Base-by-base conservation (phyloP, 2,113 vertebrate species). In the Struthidea cinerea region DNA sequence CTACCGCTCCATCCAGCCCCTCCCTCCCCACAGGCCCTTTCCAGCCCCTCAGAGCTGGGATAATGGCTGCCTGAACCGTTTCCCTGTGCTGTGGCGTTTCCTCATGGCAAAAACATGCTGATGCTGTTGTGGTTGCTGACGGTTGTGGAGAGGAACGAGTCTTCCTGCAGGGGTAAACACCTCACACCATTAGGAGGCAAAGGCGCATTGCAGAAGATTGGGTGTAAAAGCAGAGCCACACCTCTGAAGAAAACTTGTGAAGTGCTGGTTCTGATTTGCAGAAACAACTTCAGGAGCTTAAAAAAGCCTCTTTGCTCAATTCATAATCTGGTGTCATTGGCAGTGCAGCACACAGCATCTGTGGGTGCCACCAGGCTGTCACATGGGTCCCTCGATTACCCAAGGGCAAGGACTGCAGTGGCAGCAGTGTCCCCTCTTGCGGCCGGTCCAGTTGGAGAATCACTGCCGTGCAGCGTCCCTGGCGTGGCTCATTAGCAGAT, bases 1-100 rank as follows among this genome's bases (percentile, higher is more conserved):
- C 32, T 53, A 9, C 5, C 26, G 10, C n/a, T 60, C 28, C 0
- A 0, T 50, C 24, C 2, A 1, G n/a, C 63, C 78, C 42, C 30
- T 76, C 30, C 41, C 26, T 42, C 41, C 59, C 64, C 3, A 0
- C 46, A 59, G 76, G 42, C 27, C 46, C 30, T 89, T 63, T 28
- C 42, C 74, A 80, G 49, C 70, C 56, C 9, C 53, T 68, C 49
- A 32, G 84, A 90, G 44, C 78, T 41, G 49, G 56, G 27, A 49
- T 73, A 57, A 10, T 67, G 49, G 22, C 61, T 91, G 65, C 7
- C 2, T 52, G 47, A 87, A 65, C 60, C 69, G 63, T 68, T 93
- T 93, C 28, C 57, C 37, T 32, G 37, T 41, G 33, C 50, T 86
- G 55, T 26, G 30, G 73, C 0, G 0, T 84, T 91, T 81, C 60